Percentiles rank a stretch among this genome's conserved stretches.
phyloP scores from a whole-genome alignment of 1,140 invertebrate species.

The Drosophila yakuba region DNA sequence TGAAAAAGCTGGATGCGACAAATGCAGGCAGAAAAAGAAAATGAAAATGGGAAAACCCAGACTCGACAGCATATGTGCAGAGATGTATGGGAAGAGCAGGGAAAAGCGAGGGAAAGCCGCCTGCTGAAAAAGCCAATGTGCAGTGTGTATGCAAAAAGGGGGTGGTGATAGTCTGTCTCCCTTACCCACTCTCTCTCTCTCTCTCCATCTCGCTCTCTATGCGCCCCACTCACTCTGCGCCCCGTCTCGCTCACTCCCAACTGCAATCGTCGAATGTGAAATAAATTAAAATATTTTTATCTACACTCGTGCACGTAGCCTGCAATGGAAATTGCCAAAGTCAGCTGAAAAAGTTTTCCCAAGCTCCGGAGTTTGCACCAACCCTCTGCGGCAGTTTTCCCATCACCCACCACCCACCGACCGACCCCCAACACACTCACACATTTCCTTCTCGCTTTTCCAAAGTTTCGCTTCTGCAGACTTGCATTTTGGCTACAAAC shows the following conservation, averaged over 20 bases:
- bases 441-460: neutral
- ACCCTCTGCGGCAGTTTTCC: conserved; percentile 23
- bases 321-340: conserved; percentile 53
- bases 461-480: conserved; percentile 47
- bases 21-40: conserved; percentile 43
- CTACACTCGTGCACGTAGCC: conserved; percentile 78
- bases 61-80: conserved; percentile 29
- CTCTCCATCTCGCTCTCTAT: neutral
- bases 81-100: neutral
- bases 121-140: conserved; percentile 56
- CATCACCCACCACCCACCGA: neutral
- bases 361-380: conserved; percentile 61
- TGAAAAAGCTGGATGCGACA: conserved; percentile 35
- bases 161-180: conserved; percentile 17
- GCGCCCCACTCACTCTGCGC: neutral
- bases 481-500: conserved; percentile 30
- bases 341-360: conserved; percentile 73
- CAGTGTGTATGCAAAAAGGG: conserved; percentile 46
- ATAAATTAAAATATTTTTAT: conserved; percentile 83
- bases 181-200: neutral
- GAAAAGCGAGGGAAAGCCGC: conserved; percentile 22
- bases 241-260: conserved; percentile 9
- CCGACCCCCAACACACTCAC: neutral
- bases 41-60: conserved; percentile 35
- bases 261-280: conserved; percentile 74